These are phyloP conservation scores for Anableps anableps DNA, from an alignment of 2,797 vertebrate species.

Conservation along the genomic window DNA sequence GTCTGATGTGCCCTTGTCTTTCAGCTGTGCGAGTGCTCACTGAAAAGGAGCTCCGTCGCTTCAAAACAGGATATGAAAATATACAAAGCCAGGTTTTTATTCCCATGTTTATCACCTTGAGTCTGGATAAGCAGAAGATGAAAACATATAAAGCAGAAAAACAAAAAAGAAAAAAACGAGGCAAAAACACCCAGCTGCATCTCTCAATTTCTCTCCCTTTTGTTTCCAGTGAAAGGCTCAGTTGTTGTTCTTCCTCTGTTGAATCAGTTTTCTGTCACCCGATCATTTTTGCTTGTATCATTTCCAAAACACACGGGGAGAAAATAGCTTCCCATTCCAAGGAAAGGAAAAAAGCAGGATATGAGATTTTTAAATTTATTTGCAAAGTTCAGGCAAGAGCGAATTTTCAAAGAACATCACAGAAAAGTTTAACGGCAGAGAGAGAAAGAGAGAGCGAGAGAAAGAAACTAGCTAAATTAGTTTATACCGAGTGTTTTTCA, in stretches of 20 bases:
- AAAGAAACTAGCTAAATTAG: not conserved
- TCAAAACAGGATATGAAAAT: slow-evolving; percentile 59
- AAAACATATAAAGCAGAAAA: slow-evolving; percentile 50
- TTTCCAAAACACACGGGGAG: slow-evolving; percentile 52
- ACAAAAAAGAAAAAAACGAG: slow-evolving; percentile 16
- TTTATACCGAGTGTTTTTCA: not conserved
- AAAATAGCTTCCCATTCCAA: slow-evolving; percentile 50
- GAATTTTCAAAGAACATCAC: slow-evolving; percentile 19
- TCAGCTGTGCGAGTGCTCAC: slow-evolving; percentile 26
- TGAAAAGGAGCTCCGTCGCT: slow-evolving; percentile 29
- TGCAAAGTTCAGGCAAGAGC: slow-evolving; percentile 29
- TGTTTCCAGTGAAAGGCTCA: slow-evolving; percentile 41
- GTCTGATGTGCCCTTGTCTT: slow-evolving; percentile 59
- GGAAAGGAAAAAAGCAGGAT: not conserved
- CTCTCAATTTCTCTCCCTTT: slow-evolving; percentile 19
- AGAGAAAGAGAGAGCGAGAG: not conserved
- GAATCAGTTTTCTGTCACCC: slow-evolving; percentile 60
- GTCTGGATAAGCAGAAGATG: slow-evolving; percentile 48
- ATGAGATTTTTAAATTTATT: slow-evolving; percentile 41
- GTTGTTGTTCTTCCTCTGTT: slow-evolving; percentile 40
- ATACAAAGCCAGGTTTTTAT: slow-evolving; percentile 64
- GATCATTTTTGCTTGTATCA: slow-evolving; percentile 46
- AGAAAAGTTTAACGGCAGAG: not conserved
- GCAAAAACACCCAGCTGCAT: slow-evolving; percentile 28
- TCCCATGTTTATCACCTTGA: slow-evolving; percentile 72